Conservation (phyloP, 2,888 invertebrate genomes). For the Plebejus anna region DNA sequence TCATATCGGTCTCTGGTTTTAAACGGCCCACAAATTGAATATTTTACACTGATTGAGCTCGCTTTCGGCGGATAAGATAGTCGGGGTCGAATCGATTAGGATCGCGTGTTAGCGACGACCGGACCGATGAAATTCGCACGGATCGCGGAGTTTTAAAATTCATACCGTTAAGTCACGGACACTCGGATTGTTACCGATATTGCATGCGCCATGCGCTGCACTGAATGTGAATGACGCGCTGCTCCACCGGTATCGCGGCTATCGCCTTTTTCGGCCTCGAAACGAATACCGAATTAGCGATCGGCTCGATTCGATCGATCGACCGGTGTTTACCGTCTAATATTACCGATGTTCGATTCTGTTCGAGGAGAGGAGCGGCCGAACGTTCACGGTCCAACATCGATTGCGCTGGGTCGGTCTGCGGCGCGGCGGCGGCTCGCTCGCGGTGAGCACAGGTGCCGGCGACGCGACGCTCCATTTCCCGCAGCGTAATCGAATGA, state of each 20-base stretch:
- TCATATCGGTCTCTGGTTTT: constrained; percentile 10
- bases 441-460: constrained; percentile 58
- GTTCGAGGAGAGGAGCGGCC: constrained; percentile 56
- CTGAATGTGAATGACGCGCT: constrained; percentile 59
- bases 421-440: constrained; percentile 36
- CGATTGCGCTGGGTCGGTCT: constrained; percentile 48
- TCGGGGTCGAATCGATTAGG: constrained; percentile 22
- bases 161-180: constrained; percentile 55
- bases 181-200: constrained; percentile 64
- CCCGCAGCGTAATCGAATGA: constrained; percentile 74
- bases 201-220: constrained; percentile 51
- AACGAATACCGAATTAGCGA: constrained; percentile 50
- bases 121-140: constrained; percentile 54
- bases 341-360: constrained; percentile 53
- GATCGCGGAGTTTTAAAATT: constrained; percentile 60
- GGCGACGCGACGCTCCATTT: constrained; percentile 69
- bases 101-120: constrained; percentile 33
- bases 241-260: constrained; percentile 40
- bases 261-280: constrained; percentile 48
- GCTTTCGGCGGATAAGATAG: constrained; percentile 15
- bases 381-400: constrained; percentile 46
- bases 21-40: constrained; percentile 15
- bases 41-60: constrained; percentile 15
- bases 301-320: constrained; percentile 50
- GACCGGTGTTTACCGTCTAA: constrained; percentile 50